Base-by-base conservation (phyloP, 2,888 invertebrate species). In the Ormyrus labotus region DNA sequence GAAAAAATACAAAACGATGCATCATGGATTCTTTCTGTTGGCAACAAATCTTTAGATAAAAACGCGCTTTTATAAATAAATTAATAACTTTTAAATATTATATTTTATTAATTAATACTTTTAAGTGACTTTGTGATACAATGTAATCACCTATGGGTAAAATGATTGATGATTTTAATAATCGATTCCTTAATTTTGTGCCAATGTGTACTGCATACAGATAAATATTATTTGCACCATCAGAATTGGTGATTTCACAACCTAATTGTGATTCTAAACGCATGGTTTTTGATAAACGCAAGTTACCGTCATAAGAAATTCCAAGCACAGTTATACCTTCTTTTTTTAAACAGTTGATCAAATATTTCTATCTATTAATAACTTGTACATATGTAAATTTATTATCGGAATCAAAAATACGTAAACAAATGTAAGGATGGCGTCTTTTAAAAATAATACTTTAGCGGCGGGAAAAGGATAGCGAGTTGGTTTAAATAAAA, bases 321-420 rank as follows among this genome's bases (percentile, higher is more conserved):
- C 45, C 61, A 34, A 61, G 45, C 34, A 61, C 45, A 5, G 61
- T 61, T 2, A 61, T 61, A 61, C 11, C 45, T 61, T 61, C 61
- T 13, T 61, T 61, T 61, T 45, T 61, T 61, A 61, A 9, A 10
- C 61, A 61, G 13, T 19, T 45, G 2, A 45, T 61, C 45, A 61
- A 61, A 45, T 61, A 61, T 34, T 45, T 61, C 61, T 34, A 61
- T 61, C 61, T 7, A 34, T n/a, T 61, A 6, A 45, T 61, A 5
- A 61, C 61, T 9, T 9, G 4, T 2, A 34, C 34, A 13, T 61
- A 10, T 34, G 61, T 34, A 61, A 61, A 86, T 75, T 80, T 84
- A 82, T 86, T 86, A 71, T 85, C 83, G 5, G 85, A 85, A 3
- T 84, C 84, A 75, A 82, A 85, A n/a, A 86, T 51, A 45, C 73